Base-by-base conservation (phyloP, 2,113 vertebrate genomes). In the Tragelaphus scriptus region DNA sequence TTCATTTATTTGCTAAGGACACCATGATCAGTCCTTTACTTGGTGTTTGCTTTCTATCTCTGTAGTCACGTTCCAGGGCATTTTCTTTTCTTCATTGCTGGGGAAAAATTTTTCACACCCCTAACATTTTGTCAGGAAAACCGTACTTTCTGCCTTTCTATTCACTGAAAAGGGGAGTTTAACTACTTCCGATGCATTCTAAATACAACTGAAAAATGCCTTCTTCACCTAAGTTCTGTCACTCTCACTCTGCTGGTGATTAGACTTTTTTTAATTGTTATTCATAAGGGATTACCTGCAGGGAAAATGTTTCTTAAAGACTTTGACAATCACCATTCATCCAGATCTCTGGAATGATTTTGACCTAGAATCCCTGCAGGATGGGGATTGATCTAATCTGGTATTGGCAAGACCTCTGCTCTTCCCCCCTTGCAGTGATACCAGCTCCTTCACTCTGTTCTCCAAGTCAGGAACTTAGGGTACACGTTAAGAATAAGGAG, bases 401-500 rank as follows among this genome's bases (percentile, higher is more conserved):
- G 11, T 5, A 11, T 49, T 23, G 82, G 4, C 4, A 2, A 2
- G 58, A 10, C 56, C 47, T 9, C 59, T 32, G 7, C n/a, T 4
- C 14, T 15, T 12, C 0, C 0, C 55, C 15, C 1, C 36, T 15
- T 49, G 12, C 32, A 25, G 4, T 30, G 17, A 2, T 25, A n/a
- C 19, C 26, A 84, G 47, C 58, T 32, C n/a, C 3, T 82, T 10
- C 87, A 81, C 53, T 56, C 8, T 36, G 3, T 21, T 32, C 28
- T n/a, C 12, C 4, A 32, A 25, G 14, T 44, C 6, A 1, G 77
- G 49, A 32, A 59, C 77, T 84, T 55, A 80, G 55, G 16, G n/a
- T 8, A n/a, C 4, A 8, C 14, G 28, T 30, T 56, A 47, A 79
- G 30, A 96, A 58, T 75, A 71, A 59, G 17, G 53, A 82, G 19